Base-by-base conservation (phyloP, 2,797 vertebrate genomes). In the Acanthiza pusilla region DNA sequence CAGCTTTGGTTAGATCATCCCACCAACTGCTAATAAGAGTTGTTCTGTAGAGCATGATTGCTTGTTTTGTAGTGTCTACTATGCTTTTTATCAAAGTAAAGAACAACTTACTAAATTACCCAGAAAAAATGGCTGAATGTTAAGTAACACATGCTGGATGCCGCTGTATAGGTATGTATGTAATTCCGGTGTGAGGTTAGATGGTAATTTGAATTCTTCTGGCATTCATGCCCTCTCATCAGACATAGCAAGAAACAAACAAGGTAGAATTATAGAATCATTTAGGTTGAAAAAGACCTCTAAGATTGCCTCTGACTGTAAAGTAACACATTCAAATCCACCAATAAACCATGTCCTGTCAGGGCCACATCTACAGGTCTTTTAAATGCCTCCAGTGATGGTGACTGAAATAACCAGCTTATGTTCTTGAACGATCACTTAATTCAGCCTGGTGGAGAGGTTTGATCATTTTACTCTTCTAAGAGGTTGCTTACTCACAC, bases 391-490 rank as follows among this genome's bases (percentile, higher is more conserved):
- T 78, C 27, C 3, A 11, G 30, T 0, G 1, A 11, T 11, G 30
- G 36, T 45, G 36, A 34, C 47, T 47, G 48, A 78, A 76, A 22
- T 42, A 70, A 30, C 6, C 6, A 58, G 15, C 6, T 65, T 17
- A 20, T 16, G 21, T 30, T 71, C 32, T 63, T 57, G 57, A 77
- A 80, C 77, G 50, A 50, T 68, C 18, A 30, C 7, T 58, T 88
- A 10, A 32, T 43, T 74, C 23, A 42, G 22, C 47, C 66, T 81
- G 32, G 16, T 72, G 43, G 82, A 72, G 53, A 74, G 29, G 5
- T 70, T 87, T 76, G n/a, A 43, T 63, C 0, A 0, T 72, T 86
- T 12, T 1, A 6, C 12, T 90, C 13, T 72, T 88, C 1, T 1
- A 36, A 87, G 50, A 90, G 34, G 9, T 79, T 91, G 30, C 77